Evolutionary conservation across 1,140 invertebrate species (phyloP).

Genomic region (Helicoverpa zea): DNA sequence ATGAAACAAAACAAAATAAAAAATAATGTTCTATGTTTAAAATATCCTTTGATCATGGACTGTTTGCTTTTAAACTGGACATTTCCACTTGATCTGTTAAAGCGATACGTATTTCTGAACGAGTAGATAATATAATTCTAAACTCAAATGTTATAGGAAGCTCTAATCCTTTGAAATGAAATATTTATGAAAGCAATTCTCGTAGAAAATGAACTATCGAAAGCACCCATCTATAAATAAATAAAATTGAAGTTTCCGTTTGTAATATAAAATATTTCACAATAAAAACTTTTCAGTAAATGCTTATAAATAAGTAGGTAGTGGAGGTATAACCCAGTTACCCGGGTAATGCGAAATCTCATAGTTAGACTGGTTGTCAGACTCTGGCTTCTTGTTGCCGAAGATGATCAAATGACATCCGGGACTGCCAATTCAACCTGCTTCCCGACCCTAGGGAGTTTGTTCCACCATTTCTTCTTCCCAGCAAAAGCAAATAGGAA

Average conservation of each 20-base stretch:
- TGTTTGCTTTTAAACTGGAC: neutral
- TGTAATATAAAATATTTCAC: neutral
- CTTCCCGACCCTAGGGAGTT: too few species aligned
- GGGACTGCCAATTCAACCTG: too few species aligned
- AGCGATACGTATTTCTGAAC: neutral
- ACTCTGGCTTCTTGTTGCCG: too few species aligned
- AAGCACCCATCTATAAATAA: neutral
- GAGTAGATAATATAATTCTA: conserved; percentile 1
- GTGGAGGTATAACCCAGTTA: too few species aligned
- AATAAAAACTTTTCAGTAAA: too few species aligned
- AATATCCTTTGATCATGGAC: too few species aligned
- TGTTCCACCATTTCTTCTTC: too few species aligned
- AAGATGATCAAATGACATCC: too few species aligned
- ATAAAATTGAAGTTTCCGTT: neutral
- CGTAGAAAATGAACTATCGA: neutral
- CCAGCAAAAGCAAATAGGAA: too few species aligned
- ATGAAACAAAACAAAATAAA: neutral
- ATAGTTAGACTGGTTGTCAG: too few species aligned
- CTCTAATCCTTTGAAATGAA: conserved; percentile 11
- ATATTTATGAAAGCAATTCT: neutral
- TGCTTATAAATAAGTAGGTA: too few species aligned
- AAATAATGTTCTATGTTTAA: neutral
- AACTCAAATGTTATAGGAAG: neutral
- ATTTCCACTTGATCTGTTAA: neutral
- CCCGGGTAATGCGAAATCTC: too few species aligned